Evolutionary conservation across 2,797 vertebrate species (phyloP), one percentile per base, ranked within the genome.

Genomic region (Miichthys miiuy): DNA sequence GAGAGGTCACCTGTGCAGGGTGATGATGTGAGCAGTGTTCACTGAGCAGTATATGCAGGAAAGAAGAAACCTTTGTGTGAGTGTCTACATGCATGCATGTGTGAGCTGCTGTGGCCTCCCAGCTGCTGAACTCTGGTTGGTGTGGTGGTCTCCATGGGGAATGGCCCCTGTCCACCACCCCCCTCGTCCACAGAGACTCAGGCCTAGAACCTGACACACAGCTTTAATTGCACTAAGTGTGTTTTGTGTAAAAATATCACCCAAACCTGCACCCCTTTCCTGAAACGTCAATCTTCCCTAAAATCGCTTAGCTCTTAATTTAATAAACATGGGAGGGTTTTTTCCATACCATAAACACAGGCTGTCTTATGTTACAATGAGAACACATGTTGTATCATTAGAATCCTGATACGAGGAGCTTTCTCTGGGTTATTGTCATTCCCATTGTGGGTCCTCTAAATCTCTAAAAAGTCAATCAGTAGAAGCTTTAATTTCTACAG

Each of bases 201-300:
- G 51, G 76, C 77, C 83, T 74, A 87, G 81, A 90, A 89, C 83
- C 82, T 91, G 89, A 92, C 93, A 91, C 92, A 93, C 91, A 85
- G 84, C 82, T 87, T 89, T 94, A 93, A 95, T 95, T 95, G 93
- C 93, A 79, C 90, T 94, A 95, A 94, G 94, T 94, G 91, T 95
- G 94, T 96, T 96, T 96, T 94, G 92, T 95, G 93, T 96, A 93
- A 96, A 96, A 95, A 96, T 95, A 96, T 94, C 89, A 92, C 89
- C 92, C 90, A 90, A 92, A 94, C 91, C 91, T 89, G 92, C 92
- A 93, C 91, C 93, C 92, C 92, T 94, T 95, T 94, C 92, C 95
- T 92, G 92, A 93, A 91, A 92, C 82, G 93, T 95, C 94, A 95
- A 93, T 94, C 93, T 93, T 87, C 80, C 74, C 84, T 60, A 65